These are phyloP conservation scores for Orius laevigatus DNA, from an alignment of 1,140 invertebrate species.

Conservation along the genomic window DNA sequence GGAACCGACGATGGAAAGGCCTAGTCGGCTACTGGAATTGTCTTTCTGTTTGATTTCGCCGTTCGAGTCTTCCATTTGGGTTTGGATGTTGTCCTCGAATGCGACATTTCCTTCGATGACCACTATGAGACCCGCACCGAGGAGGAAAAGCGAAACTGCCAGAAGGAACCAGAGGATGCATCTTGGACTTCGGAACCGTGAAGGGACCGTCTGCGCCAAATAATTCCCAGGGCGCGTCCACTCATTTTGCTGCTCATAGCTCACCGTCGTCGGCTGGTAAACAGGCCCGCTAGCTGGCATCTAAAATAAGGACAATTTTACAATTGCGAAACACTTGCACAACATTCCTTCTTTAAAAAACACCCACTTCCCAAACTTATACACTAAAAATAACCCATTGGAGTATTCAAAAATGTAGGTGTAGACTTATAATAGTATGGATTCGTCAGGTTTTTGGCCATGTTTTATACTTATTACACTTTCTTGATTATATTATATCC, in stretches of 20 bases:
- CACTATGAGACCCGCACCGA: constrained; percentile 23
- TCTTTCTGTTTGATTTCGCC: constrained; percentile 7
- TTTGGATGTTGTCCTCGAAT: constrained; percentile 16
- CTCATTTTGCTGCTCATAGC: constrained; percentile 38
- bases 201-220: constrained; percentile 19
- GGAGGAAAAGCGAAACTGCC: constrained; percentile 19
- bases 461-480: no score
- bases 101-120: constrained; percentile 21
- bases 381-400: no score
- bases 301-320: background rate
- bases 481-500: no score
- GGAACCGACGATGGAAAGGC: constrained; percentile 19
- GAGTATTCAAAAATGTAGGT: no score
- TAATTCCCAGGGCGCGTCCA: constrained; percentile 21
- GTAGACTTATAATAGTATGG: no score
- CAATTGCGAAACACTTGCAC: no score
- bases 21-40: constrained; percentile 9
- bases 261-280: constrained; percentile 52
- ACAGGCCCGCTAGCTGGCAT: constrained; percentile 45
- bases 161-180: constrained; percentile 23
- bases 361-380: no score
- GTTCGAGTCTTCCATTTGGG: constrained; percentile 12
- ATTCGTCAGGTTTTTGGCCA: no score
- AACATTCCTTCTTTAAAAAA: no score
- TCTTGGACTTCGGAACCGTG: constrained; percentile 16